Percentiles rank a stretch among this genome's conserved stretches.
These are phyloP conservation scores for Embidobia sp. DNA, from an alignment of 2,888 invertebrate species.

Conservation along the genomic window DNA sequence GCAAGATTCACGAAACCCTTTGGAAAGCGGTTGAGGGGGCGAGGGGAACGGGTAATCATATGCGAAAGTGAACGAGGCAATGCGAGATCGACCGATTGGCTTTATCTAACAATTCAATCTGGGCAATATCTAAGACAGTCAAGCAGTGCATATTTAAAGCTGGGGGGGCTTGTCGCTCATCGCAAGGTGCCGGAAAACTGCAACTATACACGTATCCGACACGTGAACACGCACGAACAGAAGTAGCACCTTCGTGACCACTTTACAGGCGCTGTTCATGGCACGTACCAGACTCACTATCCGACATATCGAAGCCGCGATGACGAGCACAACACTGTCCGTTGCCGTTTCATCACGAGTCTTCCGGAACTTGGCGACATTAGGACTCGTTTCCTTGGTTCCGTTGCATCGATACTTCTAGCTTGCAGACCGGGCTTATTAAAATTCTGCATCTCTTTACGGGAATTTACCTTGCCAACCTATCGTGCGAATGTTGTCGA, in stretches of 20 bases:
- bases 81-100: slow-evolving; percentile 38
- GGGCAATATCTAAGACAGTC: slow-evolving; percentile 21
- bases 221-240: slow-evolving; percentile 63
- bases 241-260: slow-evolving; percentile 65
- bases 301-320: slow-evolving; percentile 72
- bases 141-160: slow-evolving; percentile 21
- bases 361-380: slow-evolving; percentile 72
- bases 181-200: slow-evolving; percentile 65
- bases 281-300: slow-evolving; percentile 73
- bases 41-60: slow-evolving; percentile 35
- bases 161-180: slow-evolving; percentile 23
- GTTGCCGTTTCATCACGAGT: slow-evolving; percentile 51
- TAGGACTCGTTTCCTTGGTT: slow-evolving; percentile 74
- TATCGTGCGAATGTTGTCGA: too few species aligned
- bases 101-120: slow-evolving; percentile 50
- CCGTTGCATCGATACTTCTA: slow-evolving; percentile 74
- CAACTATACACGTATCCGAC: slow-evolving; percentile 59
- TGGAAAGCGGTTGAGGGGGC: slow-evolving; percentile 4
- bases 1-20: too few species aligned
- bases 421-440: background rate
- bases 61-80: slow-evolving; percentile 36
- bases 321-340: slow-evolving; percentile 68
- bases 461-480: too few species aligned
- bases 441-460: too few species aligned
- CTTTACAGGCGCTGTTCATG: slow-evolving; percentile 44